Conservation (phyloP, 2,797 vertebrate species). For the Sebastes hopkinsi region DNA sequence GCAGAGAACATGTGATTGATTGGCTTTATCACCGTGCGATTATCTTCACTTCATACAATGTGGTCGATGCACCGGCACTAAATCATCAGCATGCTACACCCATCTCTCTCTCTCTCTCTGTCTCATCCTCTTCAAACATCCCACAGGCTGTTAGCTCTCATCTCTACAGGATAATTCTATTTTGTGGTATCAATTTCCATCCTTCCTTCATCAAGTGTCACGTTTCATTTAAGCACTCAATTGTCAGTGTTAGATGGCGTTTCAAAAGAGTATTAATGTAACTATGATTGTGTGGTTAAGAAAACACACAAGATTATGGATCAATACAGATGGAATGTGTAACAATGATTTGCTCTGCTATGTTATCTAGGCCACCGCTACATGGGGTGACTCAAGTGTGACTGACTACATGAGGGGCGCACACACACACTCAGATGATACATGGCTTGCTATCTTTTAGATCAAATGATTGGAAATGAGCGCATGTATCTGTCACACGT, state of each 20-base stretch:
- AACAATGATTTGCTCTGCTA: background rate
- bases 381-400: conserved; percentile 10
- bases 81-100: conserved; percentile 49
- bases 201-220: background rate
- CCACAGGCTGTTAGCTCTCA: conserved; percentile 35
- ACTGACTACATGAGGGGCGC: background rate
- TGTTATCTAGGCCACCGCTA: conserved; percentile 12
- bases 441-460: background rate
- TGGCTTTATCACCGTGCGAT: conserved; percentile 44
- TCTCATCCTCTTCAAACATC: conserved; percentile 37
- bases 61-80: conserved; percentile 33
- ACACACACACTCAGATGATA: background rate
- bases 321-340: conserved; percentile 32
- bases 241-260: background rate
- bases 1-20: conserved; percentile 40
- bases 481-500: background rate
- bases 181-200: conserved; percentile 16
- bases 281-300: background rate
- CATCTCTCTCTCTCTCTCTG: conserved; percentile 8
- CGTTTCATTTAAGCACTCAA: conserved; percentile 1
- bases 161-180: conserved; percentile 5
- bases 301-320: background rate
- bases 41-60: conserved; percentile 45
- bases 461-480: background rate
- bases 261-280: conserved; percentile 12